phyloP scores from a whole-genome alignment of 2,797 vertebrate genomes.

The Psittacula echo region DNA sequence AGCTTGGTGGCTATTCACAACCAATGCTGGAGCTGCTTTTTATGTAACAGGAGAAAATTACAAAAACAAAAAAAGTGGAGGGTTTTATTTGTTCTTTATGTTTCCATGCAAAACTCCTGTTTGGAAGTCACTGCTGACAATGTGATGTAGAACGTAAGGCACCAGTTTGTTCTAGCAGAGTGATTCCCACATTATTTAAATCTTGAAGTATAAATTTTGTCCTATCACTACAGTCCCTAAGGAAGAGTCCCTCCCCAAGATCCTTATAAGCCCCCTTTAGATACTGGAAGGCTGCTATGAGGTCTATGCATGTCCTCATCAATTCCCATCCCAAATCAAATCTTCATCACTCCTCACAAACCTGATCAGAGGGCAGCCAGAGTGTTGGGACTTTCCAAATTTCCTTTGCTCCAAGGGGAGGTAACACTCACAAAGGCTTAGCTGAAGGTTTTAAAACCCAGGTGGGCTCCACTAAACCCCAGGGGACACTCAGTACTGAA shows the following conservation, averaged over 20 bases:
- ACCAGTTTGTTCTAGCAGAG: not conserved
- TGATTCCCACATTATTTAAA: not conserved
- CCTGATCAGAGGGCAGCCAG: not conserved
- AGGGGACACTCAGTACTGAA: not conserved
- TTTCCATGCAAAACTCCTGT: not conserved
- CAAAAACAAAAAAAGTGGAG: not conserved
- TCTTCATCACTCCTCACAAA: not conserved
- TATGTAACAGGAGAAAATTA: not conserved
- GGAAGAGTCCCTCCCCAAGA: too few relatives aligned
- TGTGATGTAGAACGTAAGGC: not conserved
- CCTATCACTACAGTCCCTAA: too few relatives aligned
- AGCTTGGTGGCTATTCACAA: not conserved
- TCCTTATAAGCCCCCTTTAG: too few relatives aligned
- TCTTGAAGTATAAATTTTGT: not conserved
- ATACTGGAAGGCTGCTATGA: too few relatives aligned
- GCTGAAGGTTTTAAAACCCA: not conserved
- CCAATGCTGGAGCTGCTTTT: not conserved
- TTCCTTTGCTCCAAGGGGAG: not conserved
- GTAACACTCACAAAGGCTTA: not conserved
- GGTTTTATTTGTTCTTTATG: not conserved
- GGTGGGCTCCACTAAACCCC: not conserved
- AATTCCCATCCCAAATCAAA: rapidly evolving
- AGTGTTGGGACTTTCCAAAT: not conserved
- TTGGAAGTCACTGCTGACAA: not conserved
- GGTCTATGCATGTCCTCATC: not conserved